These are phyloP conservation scores for Lomographa bimaculata DNA, from an alignment of 2,888 invertebrate species.

Conservation along the genomic window DNA sequence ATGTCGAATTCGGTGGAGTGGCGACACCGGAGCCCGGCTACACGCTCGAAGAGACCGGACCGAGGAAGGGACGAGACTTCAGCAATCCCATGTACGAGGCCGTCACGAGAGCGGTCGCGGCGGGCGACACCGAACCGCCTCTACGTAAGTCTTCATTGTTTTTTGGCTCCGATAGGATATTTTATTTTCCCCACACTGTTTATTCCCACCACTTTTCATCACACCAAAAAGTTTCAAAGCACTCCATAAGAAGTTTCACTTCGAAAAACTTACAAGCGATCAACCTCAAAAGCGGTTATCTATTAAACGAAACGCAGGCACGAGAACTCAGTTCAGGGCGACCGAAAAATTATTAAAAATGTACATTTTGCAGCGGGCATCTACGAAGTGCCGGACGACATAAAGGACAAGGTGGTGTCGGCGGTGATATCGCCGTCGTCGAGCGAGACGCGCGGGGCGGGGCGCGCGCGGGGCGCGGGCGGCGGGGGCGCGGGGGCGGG, in stretches of 20 bases:
- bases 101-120: conserved; percentile 85
- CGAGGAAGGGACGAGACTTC: conserved; percentile 94
- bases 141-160: conserved; percentile 61
- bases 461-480: conserved; percentile 58
- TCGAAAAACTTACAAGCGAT: no score
- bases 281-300: no score
- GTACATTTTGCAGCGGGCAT: conserved; percentile 82
- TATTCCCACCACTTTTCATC: no score
- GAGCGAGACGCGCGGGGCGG: conserved; percentile 90
- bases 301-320: no score
- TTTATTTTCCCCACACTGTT: no score
- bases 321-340: no score
- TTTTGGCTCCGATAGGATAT: no score
- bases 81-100: conserved; percentile 99
- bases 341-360: no score
- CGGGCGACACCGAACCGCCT: conserved; percentile 56
- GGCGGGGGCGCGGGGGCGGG: conserved; percentile 70
- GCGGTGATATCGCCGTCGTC: conserved; percentile 92
- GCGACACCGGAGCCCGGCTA: conserved; percentile 87
- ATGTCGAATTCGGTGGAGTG: conserved; percentile 92
- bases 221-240: no score
- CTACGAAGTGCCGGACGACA: conserved; percentile 92
- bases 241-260: no score
- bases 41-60: conserved; percentile 86
- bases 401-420: conserved; percentile 87